These are phyloP conservation scores for Climacteris rufus DNA, from an alignment of 2,113 vertebrate genomes.

Conservation along the genomic window DNA sequence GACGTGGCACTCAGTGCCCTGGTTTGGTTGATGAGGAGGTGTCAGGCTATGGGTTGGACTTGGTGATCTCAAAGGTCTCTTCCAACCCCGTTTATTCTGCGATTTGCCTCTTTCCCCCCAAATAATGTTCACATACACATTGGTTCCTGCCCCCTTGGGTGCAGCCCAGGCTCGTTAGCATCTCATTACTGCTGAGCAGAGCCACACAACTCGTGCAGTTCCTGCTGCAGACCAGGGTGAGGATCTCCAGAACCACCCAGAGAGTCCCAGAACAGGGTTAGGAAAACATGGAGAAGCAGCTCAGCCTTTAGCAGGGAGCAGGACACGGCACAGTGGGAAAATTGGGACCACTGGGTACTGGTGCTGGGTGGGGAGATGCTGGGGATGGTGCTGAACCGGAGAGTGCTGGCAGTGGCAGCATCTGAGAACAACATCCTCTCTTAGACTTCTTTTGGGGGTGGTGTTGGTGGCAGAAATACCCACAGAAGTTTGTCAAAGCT, in stretches of 20 bases:
- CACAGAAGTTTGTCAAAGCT: neutral
- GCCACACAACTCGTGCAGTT: neutral
- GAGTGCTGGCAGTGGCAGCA: neutral
- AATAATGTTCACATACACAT: neutral
- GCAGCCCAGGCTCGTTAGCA: neutral
- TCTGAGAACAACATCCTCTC: neutral
- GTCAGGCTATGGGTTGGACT: too few species aligned
- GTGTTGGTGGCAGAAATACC: neutral
- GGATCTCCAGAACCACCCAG: neutral
- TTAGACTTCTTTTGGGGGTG: accelerated
- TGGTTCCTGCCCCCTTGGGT: accelerated
- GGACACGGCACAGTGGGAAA: accelerated
- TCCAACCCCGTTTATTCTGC: too few species aligned
- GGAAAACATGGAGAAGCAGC: neutral
- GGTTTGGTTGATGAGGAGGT: too few species aligned
- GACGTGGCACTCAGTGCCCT: too few species aligned
- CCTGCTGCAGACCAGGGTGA: neutral
- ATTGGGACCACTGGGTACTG: neutral
- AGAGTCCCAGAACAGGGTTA: neutral
- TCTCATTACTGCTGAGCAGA: neutral
- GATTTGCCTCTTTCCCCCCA: neutral
- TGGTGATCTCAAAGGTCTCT: too few species aligned
- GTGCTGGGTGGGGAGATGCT: neutral
- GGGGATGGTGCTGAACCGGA: neutral
- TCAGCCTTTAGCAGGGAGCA: too few species aligned